These are phyloP conservation scores for Parasteatoda lunata DNA, from an alignment of 2,888 invertebrate genomes.

Conservation along the genomic window DNA sequence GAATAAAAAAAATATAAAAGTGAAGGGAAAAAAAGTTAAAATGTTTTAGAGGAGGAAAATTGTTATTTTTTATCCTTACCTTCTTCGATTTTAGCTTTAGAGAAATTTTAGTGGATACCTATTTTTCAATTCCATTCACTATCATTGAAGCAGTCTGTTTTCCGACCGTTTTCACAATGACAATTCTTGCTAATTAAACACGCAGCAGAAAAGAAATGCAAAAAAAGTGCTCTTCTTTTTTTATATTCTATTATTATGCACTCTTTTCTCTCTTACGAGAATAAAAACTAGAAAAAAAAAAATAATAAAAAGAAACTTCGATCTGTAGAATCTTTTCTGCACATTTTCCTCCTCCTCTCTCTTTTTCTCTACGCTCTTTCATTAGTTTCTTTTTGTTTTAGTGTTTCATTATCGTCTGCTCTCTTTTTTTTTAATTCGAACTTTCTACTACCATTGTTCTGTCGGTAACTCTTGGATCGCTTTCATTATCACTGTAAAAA, in stretches of 20 bases:
- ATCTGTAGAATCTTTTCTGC: constrained; percentile 51
- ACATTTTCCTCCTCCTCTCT: constrained; percentile 9
- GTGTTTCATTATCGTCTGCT: constrained; percentile 61
- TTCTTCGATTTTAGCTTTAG: constrained; percentile 54
- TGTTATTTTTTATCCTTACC: constrained; percentile 10
- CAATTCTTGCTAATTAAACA: constrained; percentile 68
- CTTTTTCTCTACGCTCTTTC: constrained; percentile 8
- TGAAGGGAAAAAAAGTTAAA: constrained; percentile 15
- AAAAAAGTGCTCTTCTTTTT: constrained; percentile 9
- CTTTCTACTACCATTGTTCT: constrained; percentile 53
- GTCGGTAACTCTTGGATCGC: constrained; percentile 34
- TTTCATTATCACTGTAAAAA: constrained; percentile 68
- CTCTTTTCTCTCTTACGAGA: constrained; percentile 17
- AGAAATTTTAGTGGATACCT: constrained; percentile 58
- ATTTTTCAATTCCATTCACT: constrained; percentile 58
- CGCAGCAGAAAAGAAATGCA: constrained; percentile 30
- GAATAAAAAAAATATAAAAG: background rate
- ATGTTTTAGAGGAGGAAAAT: constrained; percentile 22
- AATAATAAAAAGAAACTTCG: constrained; percentile 41
- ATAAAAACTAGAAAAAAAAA: background rate
- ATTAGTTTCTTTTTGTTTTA: constrained; percentile 53
- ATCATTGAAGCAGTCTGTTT: constrained; percentile 62
- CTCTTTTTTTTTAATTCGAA: constrained; percentile 24
- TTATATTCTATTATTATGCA: constrained; percentile 37
- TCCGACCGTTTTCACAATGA: constrained; percentile 67